Evolutionary conservation across 2,888 invertebrate species (phyloP).

Genomic region (Venusia cambrica): DNA sequence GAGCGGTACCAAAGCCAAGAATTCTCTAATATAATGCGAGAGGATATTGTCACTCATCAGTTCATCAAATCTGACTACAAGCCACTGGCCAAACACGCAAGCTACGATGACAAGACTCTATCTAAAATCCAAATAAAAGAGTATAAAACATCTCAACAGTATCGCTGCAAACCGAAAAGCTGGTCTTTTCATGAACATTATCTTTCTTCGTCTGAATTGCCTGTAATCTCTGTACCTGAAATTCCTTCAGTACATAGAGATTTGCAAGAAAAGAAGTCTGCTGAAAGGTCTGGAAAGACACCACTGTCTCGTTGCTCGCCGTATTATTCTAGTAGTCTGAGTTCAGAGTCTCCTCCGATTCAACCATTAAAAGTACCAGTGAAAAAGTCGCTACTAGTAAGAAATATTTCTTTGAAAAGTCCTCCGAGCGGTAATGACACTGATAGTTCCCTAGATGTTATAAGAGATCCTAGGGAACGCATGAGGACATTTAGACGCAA

Average conservation of each 20-base stretch:
- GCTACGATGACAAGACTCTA: constrained; percentile 83
- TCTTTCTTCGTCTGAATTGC: constrained; percentile 76
- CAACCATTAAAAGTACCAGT: constrained; percentile 83
- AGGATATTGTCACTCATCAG: constrained; percentile 52
- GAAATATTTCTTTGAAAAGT: constrained; percentile 83
- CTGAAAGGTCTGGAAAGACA: constrained; percentile 74
- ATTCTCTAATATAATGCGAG: constrained; percentile 75
- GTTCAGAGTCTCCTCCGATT: constrained; percentile 87
- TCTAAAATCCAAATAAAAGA: constrained; percentile 84
- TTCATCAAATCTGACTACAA: constrained; percentile 79
- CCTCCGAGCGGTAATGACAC: constrained; percentile 89
- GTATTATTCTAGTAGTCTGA: constrained; percentile 87
- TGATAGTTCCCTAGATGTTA: constrained; percentile 85
- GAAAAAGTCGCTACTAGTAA: constrained; percentile 82
- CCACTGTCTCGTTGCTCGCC: constrained; percentile 86
- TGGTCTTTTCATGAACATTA: constrained; percentile 85
- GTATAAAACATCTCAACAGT: constrained; percentile 80
- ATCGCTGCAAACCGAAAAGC: constrained; percentile 81
- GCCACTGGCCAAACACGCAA: constrained; percentile 83
- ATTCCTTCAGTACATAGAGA: constrained; percentile 69
- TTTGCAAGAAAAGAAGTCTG: constrained; percentile 64
- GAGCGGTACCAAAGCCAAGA: constrained; percentile 85
- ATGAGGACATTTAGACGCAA: constrained; percentile 85
- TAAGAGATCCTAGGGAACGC: constrained; percentile 84
- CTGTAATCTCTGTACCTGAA: constrained; percentile 79